These are phyloP conservation scores for Prorops nasuta DNA, from an alignment of 1,140 invertebrate species.

Conservation along the genomic window DNA sequence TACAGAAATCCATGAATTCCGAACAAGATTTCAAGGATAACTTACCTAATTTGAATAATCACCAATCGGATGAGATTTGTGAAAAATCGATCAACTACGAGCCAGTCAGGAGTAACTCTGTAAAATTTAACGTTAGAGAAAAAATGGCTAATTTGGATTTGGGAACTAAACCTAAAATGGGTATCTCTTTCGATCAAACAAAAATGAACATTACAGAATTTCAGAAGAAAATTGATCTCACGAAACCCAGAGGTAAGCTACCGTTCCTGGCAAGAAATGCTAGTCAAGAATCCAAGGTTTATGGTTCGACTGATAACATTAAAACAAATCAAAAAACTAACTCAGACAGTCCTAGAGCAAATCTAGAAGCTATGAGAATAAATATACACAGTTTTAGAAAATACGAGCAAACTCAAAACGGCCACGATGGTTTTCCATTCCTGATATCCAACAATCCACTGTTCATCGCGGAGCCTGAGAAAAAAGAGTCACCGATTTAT, in stretches of 20 bases:
- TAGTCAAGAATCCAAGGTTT: constrained; percentile 26
- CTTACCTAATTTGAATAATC: constrained; percentile 9
- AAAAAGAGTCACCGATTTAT: constrained; percentile 40
- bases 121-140: constrained; percentile 27
- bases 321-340: constrained; percentile 29
- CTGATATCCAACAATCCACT: constrained; percentile 51
- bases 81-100: constrained; percentile 28
- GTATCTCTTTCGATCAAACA: constrained; percentile 21
- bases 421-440: constrained; percentile 44
- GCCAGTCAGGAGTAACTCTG: constrained; percentile 22
- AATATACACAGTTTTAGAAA: constrained; percentile 47
- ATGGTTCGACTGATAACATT: constrained; percentile 30
- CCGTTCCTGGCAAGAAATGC: constrained; percentile 24
- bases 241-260: constrained; percentile 26
- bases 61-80: constrained; percentile 8
- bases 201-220: constrained; percentile 35
- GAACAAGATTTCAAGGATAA: constrained; percentile 21
- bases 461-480: constrained; percentile 39
- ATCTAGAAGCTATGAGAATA: constrained; percentile 38
- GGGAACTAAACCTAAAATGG: constrained; percentile 42
- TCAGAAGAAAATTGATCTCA: constrained; percentile 35
- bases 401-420: constrained; percentile 42
- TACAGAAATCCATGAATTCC: constrained; percentile 6
- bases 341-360: constrained; percentile 33
- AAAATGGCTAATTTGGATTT: constrained; percentile 28